Conservation (phyloP, 2,113 vertebrate species). For the Hucho hucho region DNA sequence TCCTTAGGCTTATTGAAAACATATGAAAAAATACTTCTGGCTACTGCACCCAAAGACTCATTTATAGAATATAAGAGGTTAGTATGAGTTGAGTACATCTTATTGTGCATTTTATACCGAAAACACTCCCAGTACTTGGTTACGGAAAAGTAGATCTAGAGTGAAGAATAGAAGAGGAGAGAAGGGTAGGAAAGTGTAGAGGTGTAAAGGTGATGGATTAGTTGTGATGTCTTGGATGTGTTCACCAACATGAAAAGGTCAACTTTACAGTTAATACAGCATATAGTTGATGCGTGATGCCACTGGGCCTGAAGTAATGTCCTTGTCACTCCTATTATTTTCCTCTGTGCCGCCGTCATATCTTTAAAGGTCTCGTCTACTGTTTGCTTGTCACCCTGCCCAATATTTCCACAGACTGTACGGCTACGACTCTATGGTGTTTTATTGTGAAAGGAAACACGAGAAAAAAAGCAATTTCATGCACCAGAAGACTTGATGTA, state of each 20-base stretch:
- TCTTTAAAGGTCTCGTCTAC: no score
- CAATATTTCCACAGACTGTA: slow-evolving; percentile 6
- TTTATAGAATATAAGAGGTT: no score
- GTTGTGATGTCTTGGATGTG: neutral
- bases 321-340: neutral
- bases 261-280: neutral
- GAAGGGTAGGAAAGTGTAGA: neutral
- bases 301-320: no score
- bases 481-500: slow-evolving; percentile 59
- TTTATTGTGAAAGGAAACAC: slow-evolving; percentile 48
- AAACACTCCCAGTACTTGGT: no score
- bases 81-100: no score
- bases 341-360: neutral
- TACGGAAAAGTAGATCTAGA: neutral
- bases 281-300: neutral
- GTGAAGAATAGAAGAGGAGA: neutral
- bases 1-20: no score
- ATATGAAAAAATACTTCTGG: no score
- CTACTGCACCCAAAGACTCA: no score
- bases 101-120: no score
- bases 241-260: neutral
- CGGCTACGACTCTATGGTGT: neutral
- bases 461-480: slow-evolving; percentile 59
- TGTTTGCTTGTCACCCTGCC: neutral
- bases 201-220: neutral